These are phyloP conservation scores for Episyrphus balteatus DNA, from an alignment of 1,140 invertebrate species.

Conservation along the genomic window DNA sequence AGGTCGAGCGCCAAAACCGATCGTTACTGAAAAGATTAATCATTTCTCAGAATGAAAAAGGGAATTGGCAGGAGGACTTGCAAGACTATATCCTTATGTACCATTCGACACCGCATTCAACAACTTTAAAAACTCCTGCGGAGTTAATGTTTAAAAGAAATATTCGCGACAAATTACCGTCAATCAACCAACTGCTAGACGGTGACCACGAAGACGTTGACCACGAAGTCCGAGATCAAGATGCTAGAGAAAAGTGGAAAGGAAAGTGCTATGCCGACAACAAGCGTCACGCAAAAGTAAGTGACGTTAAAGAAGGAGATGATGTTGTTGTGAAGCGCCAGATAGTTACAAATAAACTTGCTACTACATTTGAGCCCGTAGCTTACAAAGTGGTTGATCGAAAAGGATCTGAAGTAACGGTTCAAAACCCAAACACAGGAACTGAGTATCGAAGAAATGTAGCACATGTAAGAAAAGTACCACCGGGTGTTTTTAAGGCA, in stretches of 20 bases:
- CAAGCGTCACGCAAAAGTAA: too few species aligned
- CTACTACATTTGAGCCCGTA: too few species aligned
- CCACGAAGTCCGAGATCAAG: background rate
- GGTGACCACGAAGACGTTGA: too few species aligned
- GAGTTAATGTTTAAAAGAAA: background rate
- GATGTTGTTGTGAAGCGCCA: too few species aligned
- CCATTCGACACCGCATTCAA: constrained; percentile 16
- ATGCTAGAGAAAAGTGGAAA: background rate
- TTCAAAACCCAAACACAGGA: too few species aligned
- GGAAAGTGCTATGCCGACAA: too few species aligned
- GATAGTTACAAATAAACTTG: too few species aligned
- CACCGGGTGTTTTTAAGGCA: too few species aligned
- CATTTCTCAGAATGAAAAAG: constrained; percentile 14
- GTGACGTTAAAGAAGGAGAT: too few species aligned
- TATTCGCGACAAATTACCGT: background rate
- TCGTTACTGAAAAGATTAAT: constrained; percentile 20
- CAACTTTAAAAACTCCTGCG: background rate
- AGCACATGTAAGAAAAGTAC: background rate
- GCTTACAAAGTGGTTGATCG: too few species aligned
- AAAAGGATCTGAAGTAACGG: too few species aligned
- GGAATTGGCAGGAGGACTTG: constrained; percentile 15
- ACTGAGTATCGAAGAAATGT: background rate
- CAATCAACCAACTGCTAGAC: background rate
- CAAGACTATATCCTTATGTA: constrained; percentile 24
- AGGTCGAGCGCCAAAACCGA: constrained; percentile 23